phyloP scores from a whole-genome alignment of 1,140 invertebrate genomes.

The Contarinia nasturtii region DNA sequence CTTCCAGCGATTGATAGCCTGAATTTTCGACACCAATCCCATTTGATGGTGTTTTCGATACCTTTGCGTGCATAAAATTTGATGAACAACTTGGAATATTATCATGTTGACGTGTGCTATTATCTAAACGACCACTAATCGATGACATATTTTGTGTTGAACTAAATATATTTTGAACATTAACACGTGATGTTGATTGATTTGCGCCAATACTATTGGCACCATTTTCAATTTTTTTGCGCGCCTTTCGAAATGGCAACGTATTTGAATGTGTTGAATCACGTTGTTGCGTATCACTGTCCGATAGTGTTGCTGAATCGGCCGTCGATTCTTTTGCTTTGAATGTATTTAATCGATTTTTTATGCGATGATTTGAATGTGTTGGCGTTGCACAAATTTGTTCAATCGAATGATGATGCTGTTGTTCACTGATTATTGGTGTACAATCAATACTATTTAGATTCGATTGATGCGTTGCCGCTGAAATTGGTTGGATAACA shows the following conservation, averaged over 20 bases:
- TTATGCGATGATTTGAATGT: constrained; percentile 7
- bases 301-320: constrained; percentile 19
- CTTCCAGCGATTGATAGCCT: constrained; percentile 10
- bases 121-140: not conserved
- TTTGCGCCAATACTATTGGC: constrained; percentile 22
- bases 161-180: constrained; percentile 27
- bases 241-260: constrained; percentile 28
- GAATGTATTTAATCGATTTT: constrained; percentile 6
- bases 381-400: constrained; percentile 3
- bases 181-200: constrained; percentile 16
- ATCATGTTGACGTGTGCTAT: not conserved
- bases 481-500: constrained; percentile 3
- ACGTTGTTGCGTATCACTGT: constrained; percentile 19
- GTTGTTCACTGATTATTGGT: too few species aligned
- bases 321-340: constrained; percentile 23
- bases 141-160: not conserved
- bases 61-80: not conserved
- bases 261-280: constrained; percentile 26
- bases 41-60: not conserved
- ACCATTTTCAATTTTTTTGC: constrained; percentile 28
- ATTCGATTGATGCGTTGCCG: constrained; percentile 14
- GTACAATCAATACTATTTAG: not conserved
- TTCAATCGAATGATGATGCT: constrained; percentile 2
- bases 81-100: not conserved
- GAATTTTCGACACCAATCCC: constrained; percentile 16